Base-by-base conservation (phyloP, 2,888 invertebrate species). In the Hypsopygia costalis region DNA sequence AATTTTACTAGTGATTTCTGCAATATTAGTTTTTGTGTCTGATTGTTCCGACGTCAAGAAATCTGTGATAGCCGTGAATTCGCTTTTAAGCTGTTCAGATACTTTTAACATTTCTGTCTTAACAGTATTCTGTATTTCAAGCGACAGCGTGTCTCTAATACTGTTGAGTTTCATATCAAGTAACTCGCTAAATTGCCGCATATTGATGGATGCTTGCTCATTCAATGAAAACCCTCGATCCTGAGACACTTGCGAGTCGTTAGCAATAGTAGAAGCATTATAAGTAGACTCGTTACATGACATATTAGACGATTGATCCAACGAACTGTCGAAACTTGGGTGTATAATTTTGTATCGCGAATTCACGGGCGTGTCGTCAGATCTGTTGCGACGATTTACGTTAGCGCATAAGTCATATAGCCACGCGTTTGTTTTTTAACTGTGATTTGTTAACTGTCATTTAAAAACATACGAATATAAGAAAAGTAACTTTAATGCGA, bases 391-490 rank as follows among this genome's bases (percentile, higher is more conserved):
- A 10, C 38, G 32, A 4, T 32, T 33, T 7, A 39, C 16, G 9
- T 39, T 39, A 1, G 27, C 33, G 27, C 38, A 39, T 16, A 25
- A 27, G 27, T 39, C 33, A 27, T 32, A 39, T 7, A 25, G 38
- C 38, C 38, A 39, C 10, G 36, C 29, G 6, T n/a, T n/a, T n/a
- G n/a, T n/a, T n/a, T n/a, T n/a, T n/a, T n/a, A n/a, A n/a, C n/a
- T n/a, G n/a, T n/a, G n/a, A n/a, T n/a, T n/a, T n/a, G n/a, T n/a
- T n/a, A n/a, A n/a, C n/a, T n/a, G n/a, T n/a, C n/a, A n/a, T n/a
- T n/a, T n/a, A n/a, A n/a, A n/a, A n/a, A n/a, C n/a, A n/a, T n/a
- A n/a, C n/a, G n/a, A n/a, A n/a, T n/a, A n/a, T n/a, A n/a, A n/a
- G n/a, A n/a, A n/a, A n/a, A n/a, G n/a, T n/a, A n/a, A n/a, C n/a